Evolutionary conservation across 2,888 invertebrate genomes (phyloP), one percentile per base, ranked within the genome.

Genomic region (Nomada flava): DNA sequence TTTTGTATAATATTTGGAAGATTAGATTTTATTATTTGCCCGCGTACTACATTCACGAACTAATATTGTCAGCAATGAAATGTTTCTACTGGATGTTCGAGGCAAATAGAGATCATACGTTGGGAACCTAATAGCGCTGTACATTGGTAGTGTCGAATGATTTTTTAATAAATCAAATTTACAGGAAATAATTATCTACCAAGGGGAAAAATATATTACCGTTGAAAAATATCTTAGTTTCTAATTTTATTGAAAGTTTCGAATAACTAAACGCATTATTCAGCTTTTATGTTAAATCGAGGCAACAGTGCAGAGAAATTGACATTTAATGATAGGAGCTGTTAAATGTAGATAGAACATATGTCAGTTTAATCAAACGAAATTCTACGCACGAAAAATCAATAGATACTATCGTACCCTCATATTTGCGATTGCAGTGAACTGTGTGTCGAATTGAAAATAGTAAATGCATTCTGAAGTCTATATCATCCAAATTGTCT

Each of bases 1-100:
- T 81, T 70, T 69, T 67, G 15, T 57, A 65, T 36, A 20, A 55
- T 65, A 81, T 82, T 72, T 55, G 53, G 64, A 69, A 83, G 76
- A 83, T 83, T 81, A 83, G 72, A 82, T 82, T 75, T 26, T 29
- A 53, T 62, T 20, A 7, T 70, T 60, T 29, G 47, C 42, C 5
- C 50, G 15, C 36, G n/a, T 50, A 44, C 29, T 26, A 18, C 20
- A 50, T 47, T 23, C 13, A 0, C 18, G 42, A 23, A n/a, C 36
- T 60, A 65, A 29, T 20, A 23, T 64, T 0, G 55, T 20, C 44
- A 42, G 36, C 26, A 42, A 11, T 3, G 10, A 13, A 9, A 55
- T 36, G 68, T 57, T 62, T 65, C 26, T 18, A 18, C 20, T 13
- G 0, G 3, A 5, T 11, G 20, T 55, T 47, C 11, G 53, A 64